phyloP scores from a whole-genome alignment of 2,888 invertebrate genomes.

The Byasa hedistus region DNA sequence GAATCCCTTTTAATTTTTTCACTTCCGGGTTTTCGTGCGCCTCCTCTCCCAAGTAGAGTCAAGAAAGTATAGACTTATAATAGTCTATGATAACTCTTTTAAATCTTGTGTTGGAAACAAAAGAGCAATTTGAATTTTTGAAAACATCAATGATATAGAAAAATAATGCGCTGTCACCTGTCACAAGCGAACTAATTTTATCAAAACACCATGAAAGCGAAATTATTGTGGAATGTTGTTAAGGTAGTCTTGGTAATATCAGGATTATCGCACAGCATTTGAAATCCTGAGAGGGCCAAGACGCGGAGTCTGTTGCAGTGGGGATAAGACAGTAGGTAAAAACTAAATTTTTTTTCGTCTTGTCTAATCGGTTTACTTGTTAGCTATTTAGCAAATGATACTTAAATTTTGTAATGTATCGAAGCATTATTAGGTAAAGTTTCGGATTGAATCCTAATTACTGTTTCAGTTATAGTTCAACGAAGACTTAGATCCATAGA shows the following conservation, averaged over 20 bases:
- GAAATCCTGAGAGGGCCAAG: conserved; percentile 24
- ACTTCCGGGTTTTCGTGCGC: too few species aligned
- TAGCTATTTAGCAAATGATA: background rate
- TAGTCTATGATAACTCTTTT: too few species aligned
- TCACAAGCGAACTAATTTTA: conserved; percentile 32
- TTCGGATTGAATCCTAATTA: background rate
- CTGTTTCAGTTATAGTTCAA: background rate
- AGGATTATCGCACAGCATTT: conserved; percentile 61
- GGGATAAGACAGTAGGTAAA: conserved; percentile 11
- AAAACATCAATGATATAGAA: conserved; percentile 38
- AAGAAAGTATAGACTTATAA: too few species aligned
- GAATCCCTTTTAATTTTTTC: too few species aligned
- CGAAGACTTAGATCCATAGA: background rate
- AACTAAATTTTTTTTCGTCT: background rate
- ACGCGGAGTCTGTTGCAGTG: conserved; percentile 8
- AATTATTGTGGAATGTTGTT: conserved; percentile 70
- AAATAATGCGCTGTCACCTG: conserved; percentile 29
- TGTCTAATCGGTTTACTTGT: background rate
- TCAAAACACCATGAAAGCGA: conserved; percentile 54
- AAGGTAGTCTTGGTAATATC: conserved; percentile 59
- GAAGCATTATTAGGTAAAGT: background rate
- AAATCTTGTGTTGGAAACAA: conserved; percentile 10
- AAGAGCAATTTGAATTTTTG: conserved; percentile 49
- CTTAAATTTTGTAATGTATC: background rate
- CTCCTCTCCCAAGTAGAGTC: too few species aligned